Conservation (phyloP, 2,888 invertebrate genomes). For the Harpagoxenus sublaevis region DNA sequence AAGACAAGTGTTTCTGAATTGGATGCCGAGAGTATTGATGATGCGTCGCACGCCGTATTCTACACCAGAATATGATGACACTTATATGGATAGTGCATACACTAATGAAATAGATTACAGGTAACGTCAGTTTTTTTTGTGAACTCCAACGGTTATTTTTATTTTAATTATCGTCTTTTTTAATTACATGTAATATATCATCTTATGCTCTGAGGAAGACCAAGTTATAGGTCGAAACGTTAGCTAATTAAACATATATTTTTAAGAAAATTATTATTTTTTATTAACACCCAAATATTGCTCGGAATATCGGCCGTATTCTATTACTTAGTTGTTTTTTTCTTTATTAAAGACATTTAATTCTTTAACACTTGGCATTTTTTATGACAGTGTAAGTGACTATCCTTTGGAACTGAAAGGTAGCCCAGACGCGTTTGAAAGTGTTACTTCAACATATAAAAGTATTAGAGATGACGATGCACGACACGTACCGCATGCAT, state of each 20-base stretch:
- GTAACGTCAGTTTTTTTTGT: slow-evolving; percentile 86
- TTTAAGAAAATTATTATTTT: too few relatives aligned
- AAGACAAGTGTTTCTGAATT: slow-evolving; percentile 95
- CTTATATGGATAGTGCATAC: slow-evolving; percentile 92
- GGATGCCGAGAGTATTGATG: slow-evolving; percentile 96
- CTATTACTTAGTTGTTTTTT: too few relatives aligned
- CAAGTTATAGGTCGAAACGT: too few relatives aligned
- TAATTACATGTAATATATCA: too few relatives aligned
- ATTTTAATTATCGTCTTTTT: too few relatives aligned
- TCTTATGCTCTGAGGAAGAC: too few relatives aligned
- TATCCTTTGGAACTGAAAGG: slow-evolving; percentile 90
- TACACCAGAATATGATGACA: slow-evolving; percentile 94
- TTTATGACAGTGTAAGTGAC: slow-evolving; percentile 91
- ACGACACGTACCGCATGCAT: slow-evolving; percentile 87
- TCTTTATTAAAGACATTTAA: neutral
- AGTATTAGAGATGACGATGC: slow-evolving; percentile 88
- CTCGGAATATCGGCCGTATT: too few relatives aligned
- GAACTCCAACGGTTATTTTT: too few relatives aligned
- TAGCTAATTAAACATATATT: too few relatives aligned
- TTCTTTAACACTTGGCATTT: slow-evolving; percentile 37
- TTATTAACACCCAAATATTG: too few relatives aligned
- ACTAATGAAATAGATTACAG: slow-evolving; percentile 94
- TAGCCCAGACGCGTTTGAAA: slow-evolving; percentile 89
- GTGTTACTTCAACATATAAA: slow-evolving; percentile 89
- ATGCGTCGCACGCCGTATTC: slow-evolving; percentile 96